Evolutionary conservation across 2,797 vertebrate species (phyloP).

Genomic region (Alectoris magna): DNA sequence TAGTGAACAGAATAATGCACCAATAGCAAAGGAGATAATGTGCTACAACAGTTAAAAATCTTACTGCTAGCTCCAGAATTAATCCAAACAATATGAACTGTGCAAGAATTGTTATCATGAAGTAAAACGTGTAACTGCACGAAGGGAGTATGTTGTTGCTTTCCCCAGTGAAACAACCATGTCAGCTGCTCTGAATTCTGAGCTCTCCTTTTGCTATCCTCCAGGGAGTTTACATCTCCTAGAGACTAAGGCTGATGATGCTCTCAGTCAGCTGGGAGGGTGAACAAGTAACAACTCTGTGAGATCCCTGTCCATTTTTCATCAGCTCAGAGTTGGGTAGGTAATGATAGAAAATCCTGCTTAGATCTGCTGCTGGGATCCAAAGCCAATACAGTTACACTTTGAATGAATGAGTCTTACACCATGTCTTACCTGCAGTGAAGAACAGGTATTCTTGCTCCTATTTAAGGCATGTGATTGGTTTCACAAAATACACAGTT

Average conservation of each 20-base stretch:
- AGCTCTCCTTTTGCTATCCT: neutral
- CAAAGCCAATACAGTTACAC: neutral
- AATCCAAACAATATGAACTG: neutral
- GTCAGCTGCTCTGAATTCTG: neutral
- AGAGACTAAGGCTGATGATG: neutral
- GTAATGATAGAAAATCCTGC: neutral
- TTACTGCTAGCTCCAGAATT: neutral
- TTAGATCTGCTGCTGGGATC: neutral
- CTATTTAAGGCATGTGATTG: rapidly evolving
- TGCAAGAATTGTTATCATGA: neutral
- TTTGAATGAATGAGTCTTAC: neutral
- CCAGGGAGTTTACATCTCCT: neutral
- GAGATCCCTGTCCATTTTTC: neutral
- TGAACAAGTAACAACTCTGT: neutral
- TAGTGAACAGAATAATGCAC: neutral
- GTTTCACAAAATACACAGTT: neutral
- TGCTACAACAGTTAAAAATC: neutral
- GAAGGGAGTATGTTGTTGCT: neutral
- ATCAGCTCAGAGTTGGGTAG: neutral
- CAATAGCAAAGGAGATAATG: neutral
- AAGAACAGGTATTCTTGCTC: neutral
- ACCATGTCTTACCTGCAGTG: neutral
- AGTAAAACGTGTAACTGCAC: neutral
- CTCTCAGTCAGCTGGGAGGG: neutral
- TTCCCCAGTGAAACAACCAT: neutral